These are phyloP conservation scores for Apostichopus leukothele DNA, from an alignment of 53 echinoderm and acorn worm genomes.

Conservation along the genomic window DNA sequence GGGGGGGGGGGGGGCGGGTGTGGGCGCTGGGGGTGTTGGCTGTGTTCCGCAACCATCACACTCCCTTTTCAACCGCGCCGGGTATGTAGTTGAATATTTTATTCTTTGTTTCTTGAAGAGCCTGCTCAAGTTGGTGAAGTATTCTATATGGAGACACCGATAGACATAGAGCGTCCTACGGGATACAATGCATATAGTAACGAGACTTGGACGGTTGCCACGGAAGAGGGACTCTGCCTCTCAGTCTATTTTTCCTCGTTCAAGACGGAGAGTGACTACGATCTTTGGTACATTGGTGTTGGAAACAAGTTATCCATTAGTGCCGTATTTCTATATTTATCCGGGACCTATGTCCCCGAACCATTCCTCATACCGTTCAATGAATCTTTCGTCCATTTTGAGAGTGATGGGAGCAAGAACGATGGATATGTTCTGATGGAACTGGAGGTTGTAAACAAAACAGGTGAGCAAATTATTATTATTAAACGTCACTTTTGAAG, in stretches of 20 bases:
- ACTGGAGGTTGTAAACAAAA: constrained; percentile 13
- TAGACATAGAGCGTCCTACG: background rate
- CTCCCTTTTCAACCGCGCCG: too few relatives aligned
- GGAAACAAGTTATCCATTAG: background rate
- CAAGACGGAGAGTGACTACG: background rate
- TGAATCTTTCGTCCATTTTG: constrained; percentile 1
- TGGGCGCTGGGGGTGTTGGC: too few relatives aligned
- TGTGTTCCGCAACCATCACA: too few relatives aligned
- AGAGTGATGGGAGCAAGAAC: constrained; percentile 11
- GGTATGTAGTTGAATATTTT: too few relatives aligned
- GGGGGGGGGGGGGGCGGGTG: too few relatives aligned
- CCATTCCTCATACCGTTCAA: background rate
- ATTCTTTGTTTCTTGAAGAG: background rate
- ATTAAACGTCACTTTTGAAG: too few relatives aligned
- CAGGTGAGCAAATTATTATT: background rate
- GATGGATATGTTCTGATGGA: background rate
- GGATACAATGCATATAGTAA: background rate
- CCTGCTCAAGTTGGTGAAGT: background rate
- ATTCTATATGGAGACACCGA: constrained; percentile 2
- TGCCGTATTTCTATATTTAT: background rate
- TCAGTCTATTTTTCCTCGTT: background rate
- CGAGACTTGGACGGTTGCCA: background rate
- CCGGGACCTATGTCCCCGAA: background rate
- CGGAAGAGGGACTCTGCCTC: background rate
- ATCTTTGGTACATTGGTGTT: constrained; percentile 8